Conservation (phyloP, 2,113 vertebrate genomes). For the Amblyornis subalaris region DNA sequence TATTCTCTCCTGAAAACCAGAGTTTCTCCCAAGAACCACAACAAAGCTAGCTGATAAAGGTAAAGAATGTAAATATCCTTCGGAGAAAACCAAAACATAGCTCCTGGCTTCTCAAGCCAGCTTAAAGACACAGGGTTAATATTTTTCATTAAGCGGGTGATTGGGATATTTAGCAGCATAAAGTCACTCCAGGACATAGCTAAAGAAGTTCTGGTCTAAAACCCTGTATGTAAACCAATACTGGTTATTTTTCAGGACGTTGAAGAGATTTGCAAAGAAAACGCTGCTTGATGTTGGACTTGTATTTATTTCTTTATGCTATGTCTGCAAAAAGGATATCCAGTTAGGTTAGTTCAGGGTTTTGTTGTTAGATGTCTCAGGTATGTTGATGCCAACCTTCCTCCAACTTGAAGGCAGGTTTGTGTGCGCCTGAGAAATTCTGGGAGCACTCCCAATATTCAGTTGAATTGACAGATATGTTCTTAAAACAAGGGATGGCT, state of each 20-base stretch:
- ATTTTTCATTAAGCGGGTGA: too few species aligned
- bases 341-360: not conserved
- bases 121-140: too few species aligned
- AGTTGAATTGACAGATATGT: not conserved
- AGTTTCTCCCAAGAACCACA: too few species aligned
- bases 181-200: not conserved
- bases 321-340: not conserved
- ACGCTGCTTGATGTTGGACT: not conserved
- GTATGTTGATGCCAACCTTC: not conserved
- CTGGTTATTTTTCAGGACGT: fast-evolving
- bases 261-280: not conserved
- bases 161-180: too few species aligned
- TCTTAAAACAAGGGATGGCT: not conserved
- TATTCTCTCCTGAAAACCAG: too few species aligned
- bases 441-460: not conserved
- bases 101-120: too few species aligned
- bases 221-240: not conserved
- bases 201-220: not conserved
- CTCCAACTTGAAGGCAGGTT: not conserved
- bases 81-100: too few species aligned
- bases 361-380: not conserved
- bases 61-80: too few species aligned
- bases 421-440: not conserved
- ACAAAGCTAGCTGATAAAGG: too few species aligned
- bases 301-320: not conserved